Conservation (phyloP, 2,113 vertebrate genomes). For the Silurus asotus region DNA sequence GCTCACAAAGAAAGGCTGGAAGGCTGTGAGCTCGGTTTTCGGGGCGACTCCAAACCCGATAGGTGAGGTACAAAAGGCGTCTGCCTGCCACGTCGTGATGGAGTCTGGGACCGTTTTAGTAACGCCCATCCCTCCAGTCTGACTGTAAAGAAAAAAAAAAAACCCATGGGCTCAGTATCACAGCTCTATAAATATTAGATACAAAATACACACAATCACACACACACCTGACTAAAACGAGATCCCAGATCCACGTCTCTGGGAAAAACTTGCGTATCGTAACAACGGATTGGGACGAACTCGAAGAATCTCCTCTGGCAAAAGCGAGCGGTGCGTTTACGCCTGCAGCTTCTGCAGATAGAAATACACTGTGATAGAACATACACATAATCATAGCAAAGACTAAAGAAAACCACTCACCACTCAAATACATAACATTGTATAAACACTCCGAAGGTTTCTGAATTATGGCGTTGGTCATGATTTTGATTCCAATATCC, state of each 20-base stretch:
- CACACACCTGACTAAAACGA: constrained; percentile 79
- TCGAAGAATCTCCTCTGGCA: too few relatives aligned
- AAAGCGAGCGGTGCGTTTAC: fast-evolving
- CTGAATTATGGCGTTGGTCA: constrained; percentile 68
- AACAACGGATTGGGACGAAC: constrained; percentile 43
- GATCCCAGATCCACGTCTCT: constrained; percentile 89
- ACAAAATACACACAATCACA: not conserved
- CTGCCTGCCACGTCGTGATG: constrained; percentile 85
- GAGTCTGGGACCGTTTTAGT: constrained; percentile 78
- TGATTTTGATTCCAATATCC: constrained; percentile 66
- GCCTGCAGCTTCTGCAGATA: fast-evolving
- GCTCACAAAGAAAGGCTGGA: constrained; percentile 84
- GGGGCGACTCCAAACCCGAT: constrained; percentile 81
- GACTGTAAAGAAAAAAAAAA: constrained; percentile 4
- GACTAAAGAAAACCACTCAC: not conserved
- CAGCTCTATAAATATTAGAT: too few relatives aligned
- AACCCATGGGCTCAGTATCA: not conserved
- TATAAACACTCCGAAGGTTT: constrained; percentile 46
- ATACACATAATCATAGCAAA: not conserved
- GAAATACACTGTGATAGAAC: not conserved
- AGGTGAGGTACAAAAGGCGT: constrained; percentile 79
- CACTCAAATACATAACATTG: fast-evolving
- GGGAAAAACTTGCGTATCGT: constrained; percentile 81
- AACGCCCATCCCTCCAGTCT: not conserved
- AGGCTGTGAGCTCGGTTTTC: constrained; percentile 66